Evolutionary conservation across 1,140 invertebrate genomes (phyloP), one percentile per base, ranked within the genome.

Genomic region (Saccostrea glomerata): DNA sequence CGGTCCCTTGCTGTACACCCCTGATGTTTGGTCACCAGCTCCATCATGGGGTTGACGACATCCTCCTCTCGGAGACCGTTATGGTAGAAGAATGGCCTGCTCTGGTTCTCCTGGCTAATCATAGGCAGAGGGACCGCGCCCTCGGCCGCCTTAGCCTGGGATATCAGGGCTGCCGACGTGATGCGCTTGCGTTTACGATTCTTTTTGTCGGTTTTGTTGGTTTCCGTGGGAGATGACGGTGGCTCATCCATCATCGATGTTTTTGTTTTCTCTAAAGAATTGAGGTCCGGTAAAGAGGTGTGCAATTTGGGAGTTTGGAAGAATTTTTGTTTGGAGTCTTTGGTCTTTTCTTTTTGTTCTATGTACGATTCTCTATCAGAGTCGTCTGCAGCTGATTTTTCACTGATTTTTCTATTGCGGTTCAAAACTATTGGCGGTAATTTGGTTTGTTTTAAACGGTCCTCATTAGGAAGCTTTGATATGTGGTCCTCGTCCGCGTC

Each of bases 41-140:
- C 89, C 17, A 94, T 84, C 13, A 92, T 90, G 6, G 91, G 88
- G 11, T 89, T 89, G 12, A 92, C 89, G n/a, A 92, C 86, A 54
- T 90, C 90, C 20, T 92, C 90, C 73, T 92, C 93, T 17, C 91
- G 70, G n/a, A 88, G 30, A 7, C 91, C 92, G 17, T 92, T 92
- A 86, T 91, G 90, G 84, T 94, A 92, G 87, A 92, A 93, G 84
- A 93, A 93, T 0, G 94, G 94, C 13, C 93, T 89, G 1, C 82
- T 86, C 30, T 87, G 91, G 77, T 90, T 86, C 77, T 93, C 92
- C 17, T 90, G 86, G 56, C 91, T 93, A 4, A 91, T 90, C 17
- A 93, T 86, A 2, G 93, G 93, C 3, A 93, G 89, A 17, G 92
- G 92, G 13, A 93, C 89, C 17, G 92, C 84, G 0, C 91, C 91